Percentiles rank a stretch among this genome's conserved stretches.
Evolutionary conservation across 1,140 invertebrate species (phyloP).

Genomic region (Drosophila navojoa): DNA sequence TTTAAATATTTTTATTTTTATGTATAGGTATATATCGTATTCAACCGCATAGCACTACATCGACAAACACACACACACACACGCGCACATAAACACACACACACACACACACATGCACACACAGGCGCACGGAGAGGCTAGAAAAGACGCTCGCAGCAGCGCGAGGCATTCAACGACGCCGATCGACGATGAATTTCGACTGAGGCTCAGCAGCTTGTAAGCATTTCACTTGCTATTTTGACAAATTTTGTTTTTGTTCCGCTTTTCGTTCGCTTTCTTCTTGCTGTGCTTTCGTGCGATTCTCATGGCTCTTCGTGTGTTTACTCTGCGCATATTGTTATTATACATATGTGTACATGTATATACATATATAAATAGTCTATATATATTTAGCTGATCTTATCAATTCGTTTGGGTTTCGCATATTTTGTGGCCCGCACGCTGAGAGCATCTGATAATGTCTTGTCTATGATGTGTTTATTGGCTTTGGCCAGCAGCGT

Average conservation of each 20-base stretch:
- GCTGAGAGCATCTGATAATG: conserved; percentile 13
- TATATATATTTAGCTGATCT: conserved; percentile 20
- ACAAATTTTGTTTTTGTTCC: conserved; percentile 76
- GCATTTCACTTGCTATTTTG: conserved; percentile 64
- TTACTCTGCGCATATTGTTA: conserved; percentile 45
- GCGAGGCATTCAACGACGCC: conserved; percentile 45
- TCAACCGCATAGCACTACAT: conserved; percentile 14
- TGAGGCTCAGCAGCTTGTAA: conserved; percentile 74
- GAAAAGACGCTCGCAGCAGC: conserved; percentile 21
- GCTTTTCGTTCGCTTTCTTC: conserved; percentile 74
- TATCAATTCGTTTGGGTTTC: conserved; percentile 21
- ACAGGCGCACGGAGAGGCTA: conserved; percentile 1
- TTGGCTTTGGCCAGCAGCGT: conserved; percentile 27
- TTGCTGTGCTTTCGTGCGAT: conserved; percentile 76
- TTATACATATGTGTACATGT: conserved; percentile 7
- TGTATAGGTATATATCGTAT: conserved; percentile 3
- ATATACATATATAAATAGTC: conserved; percentile 10
- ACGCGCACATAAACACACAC: conserved; percentile 21
- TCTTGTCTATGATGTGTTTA: conserved; percentile 11
- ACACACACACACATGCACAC: conserved; percentile 18
- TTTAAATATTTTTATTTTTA: not conserved
- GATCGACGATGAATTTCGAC: conserved; percentile 77
- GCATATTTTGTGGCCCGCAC: conserved; percentile 8
- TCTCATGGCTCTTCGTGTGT: conserved; percentile 70
- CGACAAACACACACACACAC: not conserved